Conservation (phyloP, 2,113 vertebrate genomes). For the Erinaceus europaeus region DNA sequence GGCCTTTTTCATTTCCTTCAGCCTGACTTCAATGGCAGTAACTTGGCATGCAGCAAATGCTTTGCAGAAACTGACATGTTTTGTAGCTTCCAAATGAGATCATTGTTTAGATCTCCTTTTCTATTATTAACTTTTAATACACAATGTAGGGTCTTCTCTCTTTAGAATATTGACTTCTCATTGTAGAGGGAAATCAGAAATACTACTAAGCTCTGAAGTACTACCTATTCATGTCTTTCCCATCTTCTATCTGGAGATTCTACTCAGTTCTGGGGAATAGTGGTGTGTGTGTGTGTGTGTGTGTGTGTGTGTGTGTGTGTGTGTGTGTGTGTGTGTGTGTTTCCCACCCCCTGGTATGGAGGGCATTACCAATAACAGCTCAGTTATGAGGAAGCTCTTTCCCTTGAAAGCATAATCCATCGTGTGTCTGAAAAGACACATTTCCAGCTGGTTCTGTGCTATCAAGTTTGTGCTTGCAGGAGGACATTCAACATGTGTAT, state of each 20-base stretch:
- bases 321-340: neutral
- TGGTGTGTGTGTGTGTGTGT: no score
- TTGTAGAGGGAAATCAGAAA: neutral
- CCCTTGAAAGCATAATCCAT: neutral
- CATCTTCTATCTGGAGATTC: no score
- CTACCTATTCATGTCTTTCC: no score
- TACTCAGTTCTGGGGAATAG: no score
- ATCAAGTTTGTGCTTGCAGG: neutral
- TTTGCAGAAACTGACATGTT: neutral
- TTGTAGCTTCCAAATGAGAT: neutral
- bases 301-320: no score
- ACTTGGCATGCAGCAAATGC: neutral
- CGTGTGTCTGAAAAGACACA: neutral
- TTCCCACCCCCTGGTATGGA: neutral
- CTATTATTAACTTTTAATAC: neutral
- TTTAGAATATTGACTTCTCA: neutral
- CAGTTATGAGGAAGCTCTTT: neutral
- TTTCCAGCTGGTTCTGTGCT: neutral
- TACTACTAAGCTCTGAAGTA: neutral
- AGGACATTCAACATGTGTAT: neutral
- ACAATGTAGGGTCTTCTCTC: neutral
- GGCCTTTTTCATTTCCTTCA: neutral
- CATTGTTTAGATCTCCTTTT: neutral
- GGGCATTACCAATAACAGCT: neutral
- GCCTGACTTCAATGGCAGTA: neutral